These are phyloP conservation scores for Caenorhabditis drosophilae DNA, from an alignment of 2,888 invertebrate genomes.

Conservation along the genomic window DNA sequence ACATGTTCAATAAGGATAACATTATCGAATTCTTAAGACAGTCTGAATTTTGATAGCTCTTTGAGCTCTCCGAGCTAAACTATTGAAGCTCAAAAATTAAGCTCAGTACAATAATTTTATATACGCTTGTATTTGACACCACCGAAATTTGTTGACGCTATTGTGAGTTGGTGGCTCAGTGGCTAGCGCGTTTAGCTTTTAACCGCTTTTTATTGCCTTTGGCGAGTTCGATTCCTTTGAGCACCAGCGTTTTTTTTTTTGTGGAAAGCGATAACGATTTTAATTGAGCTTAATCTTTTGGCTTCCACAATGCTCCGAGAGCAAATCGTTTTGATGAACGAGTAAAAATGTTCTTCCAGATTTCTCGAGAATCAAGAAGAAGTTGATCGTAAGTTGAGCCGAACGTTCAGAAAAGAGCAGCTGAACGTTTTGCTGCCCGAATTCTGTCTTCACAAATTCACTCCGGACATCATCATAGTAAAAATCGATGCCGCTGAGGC, in stretches of 20 bases:
- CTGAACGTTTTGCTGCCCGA: slow-evolving; percentile 19
- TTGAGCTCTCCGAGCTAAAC: neutral
- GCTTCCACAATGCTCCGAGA: neutral
- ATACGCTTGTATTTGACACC: too few species aligned
- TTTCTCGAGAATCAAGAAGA: slow-evolving; percentile 36
- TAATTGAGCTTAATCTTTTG: too few species aligned
- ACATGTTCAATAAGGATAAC: slow-evolving; percentile 28
- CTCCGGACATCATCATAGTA: slow-evolving; percentile 37
- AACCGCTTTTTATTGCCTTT: too few species aligned
- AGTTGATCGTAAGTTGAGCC: slow-evolving; percentile 15
- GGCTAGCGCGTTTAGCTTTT: too few species aligned
- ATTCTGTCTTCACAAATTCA: slow-evolving; percentile 35
- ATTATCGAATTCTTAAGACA: slow-evolving; percentile 23
- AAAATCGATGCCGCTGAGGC: too few species aligned
- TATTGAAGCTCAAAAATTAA: neutral
- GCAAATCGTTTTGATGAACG: too few species aligned
- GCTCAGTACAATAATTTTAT: too few species aligned
- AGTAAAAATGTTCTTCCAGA: slow-evolving; percentile 11
- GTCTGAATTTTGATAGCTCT: slow-evolving; percentile 11
- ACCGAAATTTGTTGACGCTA: too few species aligned
- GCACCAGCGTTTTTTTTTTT: too few species aligned
- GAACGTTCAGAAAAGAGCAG: slow-evolving; percentile 29
- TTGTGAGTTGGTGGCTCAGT: too few species aligned
- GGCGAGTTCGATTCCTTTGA: too few species aligned
- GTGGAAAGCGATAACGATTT: too few species aligned